Conservation (phyloP, 2,113 vertebrate species). For the Thunnus maccoyii region DNA sequence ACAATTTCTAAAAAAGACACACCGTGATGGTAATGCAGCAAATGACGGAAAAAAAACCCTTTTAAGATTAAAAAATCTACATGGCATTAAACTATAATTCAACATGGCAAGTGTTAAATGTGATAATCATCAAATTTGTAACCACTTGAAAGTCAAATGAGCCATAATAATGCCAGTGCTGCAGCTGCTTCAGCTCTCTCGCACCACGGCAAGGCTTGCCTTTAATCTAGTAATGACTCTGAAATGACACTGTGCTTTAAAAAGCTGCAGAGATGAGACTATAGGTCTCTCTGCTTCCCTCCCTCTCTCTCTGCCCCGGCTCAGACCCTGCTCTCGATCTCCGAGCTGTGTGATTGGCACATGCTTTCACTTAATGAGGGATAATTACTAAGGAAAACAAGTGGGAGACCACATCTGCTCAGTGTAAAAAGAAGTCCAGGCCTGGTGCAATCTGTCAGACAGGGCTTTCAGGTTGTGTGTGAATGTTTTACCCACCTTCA, state of each 20-base stretch:
- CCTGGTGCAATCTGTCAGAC: constrained; percentile 88
- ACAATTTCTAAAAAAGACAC: background rate
- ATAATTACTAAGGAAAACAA: constrained; percentile 99
- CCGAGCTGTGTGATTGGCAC: constrained; percentile 96
- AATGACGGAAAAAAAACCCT: background rate
- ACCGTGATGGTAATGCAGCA: background rate
- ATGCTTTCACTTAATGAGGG: constrained; percentile 97
- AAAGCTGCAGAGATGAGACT: constrained; percentile 74
- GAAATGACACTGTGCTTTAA: constrained; percentile 74
- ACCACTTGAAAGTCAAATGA: constrained; percentile 76
- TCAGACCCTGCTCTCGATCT: constrained; percentile 82
- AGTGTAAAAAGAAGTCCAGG: constrained; percentile 88
- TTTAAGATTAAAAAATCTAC: constrained; percentile 35
- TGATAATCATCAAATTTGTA: constrained; percentile 78
- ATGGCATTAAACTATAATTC: constrained; percentile 55
- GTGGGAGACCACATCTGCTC: constrained; percentile 92
- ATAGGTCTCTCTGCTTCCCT: constrained; percentile 60
- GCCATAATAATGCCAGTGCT: constrained; percentile 66
- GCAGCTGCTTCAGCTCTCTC: constrained; percentile 63
- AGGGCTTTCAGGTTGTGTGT: constrained; percentile 76
- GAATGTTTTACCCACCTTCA: constrained; percentile 82
- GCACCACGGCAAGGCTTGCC: constrained; percentile 47
- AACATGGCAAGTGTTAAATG: constrained; percentile 72
- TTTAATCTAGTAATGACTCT: constrained; percentile 83
- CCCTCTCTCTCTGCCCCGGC: constrained; percentile 50